phyloP scores from a whole-genome alignment of 2,888 invertebrate species.

The Lacanobia wlatinum region DNA sequence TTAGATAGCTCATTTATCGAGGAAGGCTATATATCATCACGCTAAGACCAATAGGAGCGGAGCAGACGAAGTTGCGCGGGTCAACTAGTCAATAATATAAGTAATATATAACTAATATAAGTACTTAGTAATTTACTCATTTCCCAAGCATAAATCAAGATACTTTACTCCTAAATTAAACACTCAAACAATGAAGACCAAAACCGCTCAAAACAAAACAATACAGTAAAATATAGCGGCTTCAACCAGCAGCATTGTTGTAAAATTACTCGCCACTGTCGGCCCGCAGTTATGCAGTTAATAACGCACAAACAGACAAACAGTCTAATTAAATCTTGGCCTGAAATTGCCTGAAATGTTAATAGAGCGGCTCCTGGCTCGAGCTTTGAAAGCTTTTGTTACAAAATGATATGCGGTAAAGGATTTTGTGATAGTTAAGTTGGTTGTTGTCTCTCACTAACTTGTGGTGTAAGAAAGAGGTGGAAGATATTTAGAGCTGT shows the following conservation, averaged over 20 bases:
- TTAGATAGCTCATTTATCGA: no score
- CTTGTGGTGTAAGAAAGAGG: background rate
- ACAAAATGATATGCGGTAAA: background rate
- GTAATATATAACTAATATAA: no score
- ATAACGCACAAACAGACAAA: slow-evolving; percentile 44
- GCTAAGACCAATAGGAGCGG: no score
- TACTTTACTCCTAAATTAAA: background rate
- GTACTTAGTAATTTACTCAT: background rate
- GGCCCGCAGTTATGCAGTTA: slow-evolving; percentile 20
- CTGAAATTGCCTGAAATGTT: slow-evolving; percentile 30
- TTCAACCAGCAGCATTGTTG: slow-evolving; percentile 1
- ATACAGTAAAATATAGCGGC: slow-evolving; percentile 3
- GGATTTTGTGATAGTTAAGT: background rate
- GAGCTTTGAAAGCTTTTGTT: background rate
- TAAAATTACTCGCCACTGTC: slow-evolving; percentile 16
- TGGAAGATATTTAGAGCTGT: background rate
- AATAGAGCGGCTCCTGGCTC: background rate
- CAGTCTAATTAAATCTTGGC: slow-evolving; percentile 44
- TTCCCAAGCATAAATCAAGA: background rate
- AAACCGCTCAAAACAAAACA: slow-evolving; percentile 5
- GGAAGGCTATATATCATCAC: no score
- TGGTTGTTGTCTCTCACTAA: background rate
- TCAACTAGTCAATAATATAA: no score
- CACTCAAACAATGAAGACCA: background rate
- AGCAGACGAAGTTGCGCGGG: no score